Conservation (phyloP, 2,113 vertebrate species). For the Engystomops pustulosus region DNA sequence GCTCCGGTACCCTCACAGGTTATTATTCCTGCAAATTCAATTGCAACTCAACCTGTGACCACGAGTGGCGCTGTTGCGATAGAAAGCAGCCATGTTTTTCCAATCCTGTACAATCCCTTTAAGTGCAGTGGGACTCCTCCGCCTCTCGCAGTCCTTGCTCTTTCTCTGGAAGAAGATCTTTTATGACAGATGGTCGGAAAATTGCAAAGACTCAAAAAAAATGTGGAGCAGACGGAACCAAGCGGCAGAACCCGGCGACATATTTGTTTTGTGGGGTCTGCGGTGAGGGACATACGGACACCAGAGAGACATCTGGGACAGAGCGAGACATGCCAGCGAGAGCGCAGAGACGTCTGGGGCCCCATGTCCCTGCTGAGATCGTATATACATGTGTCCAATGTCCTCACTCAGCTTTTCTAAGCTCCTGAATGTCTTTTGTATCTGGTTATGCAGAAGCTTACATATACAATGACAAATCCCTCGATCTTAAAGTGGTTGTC, state of each 20-base stretch:
- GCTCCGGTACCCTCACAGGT: too few species aligned
- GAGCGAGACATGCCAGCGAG: conserved; percentile 9
- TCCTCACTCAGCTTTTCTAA: too few species aligned
- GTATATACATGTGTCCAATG: too few species aligned
- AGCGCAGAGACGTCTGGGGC: neutral
- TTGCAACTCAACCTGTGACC: too few species aligned
- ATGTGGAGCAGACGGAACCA: neutral
- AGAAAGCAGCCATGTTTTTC: neutral
- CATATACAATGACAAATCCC: too few species aligned
- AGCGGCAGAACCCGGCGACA: neutral
- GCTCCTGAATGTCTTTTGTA: too few species aligned
- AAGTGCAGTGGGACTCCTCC: too few species aligned
- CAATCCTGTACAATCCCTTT: neutral
- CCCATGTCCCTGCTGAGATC: too few species aligned
- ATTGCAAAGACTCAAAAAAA: neutral
- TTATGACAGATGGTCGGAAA: conserved; percentile 19
- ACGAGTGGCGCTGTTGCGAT: too few species aligned
- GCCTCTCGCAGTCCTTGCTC: neutral
- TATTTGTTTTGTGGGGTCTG: conserved; percentile 36
- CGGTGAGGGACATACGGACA: conserved; percentile 32
- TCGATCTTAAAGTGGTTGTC: too few species aligned
- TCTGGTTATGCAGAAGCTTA: too few species aligned
- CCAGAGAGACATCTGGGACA: neutral
- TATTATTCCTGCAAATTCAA: too few species aligned
- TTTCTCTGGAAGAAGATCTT: neutral